Evolutionary conservation across 1,140 invertebrate species (phyloP).

Genomic region (Zaprionus camerounensis): DNA sequence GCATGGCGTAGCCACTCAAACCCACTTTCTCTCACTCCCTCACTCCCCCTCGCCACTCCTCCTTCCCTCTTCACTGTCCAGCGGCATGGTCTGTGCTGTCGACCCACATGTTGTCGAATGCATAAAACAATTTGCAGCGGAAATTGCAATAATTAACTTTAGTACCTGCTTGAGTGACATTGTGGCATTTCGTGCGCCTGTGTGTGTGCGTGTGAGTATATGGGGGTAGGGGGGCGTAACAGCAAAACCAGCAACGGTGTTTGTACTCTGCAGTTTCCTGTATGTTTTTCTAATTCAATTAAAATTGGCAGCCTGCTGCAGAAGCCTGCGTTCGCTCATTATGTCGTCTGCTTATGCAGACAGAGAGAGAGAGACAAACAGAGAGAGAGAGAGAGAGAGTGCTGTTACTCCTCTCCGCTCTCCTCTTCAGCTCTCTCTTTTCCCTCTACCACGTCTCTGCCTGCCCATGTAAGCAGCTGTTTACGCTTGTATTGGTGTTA

Average conservation of each 20-base stretch:
- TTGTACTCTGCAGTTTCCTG: conserved; percentile 15
- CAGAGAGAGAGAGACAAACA: too few species aligned
- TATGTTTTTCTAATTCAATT: conserved; percentile 77
- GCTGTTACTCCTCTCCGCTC: too few species aligned
- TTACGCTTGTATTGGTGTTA: conserved; percentile 79
- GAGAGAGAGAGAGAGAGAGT: too few species aligned
- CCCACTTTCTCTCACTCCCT: conserved; percentile 1
- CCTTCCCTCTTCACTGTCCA: not conserved
- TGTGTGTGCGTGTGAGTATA: conserved; percentile 11
- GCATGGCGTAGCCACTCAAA: conserved; percentile 29
- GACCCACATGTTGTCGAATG: conserved; percentile 70
- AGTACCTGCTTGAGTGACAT: conserved; percentile 81
- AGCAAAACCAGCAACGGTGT: conserved; percentile 9
- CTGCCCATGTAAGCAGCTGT: conserved; percentile 50
- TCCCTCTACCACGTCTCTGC: not conserved
- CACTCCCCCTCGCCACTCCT: not conserved
- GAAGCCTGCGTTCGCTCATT: conserved; percentile 55
- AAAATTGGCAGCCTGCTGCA: conserved; percentile 67
- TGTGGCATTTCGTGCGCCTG: conserved; percentile 46
- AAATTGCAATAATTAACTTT: conserved; percentile 83
- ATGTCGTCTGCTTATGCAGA: conserved; percentile 55
- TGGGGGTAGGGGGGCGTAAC: not conserved
- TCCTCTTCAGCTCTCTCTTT: not conserved
- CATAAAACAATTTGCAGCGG: conserved; percentile 80
- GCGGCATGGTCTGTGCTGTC: not conserved